Base-by-base conservation (phyloP, 2,797 vertebrate genomes). In the Mormyrus hasselquistii region DNA sequence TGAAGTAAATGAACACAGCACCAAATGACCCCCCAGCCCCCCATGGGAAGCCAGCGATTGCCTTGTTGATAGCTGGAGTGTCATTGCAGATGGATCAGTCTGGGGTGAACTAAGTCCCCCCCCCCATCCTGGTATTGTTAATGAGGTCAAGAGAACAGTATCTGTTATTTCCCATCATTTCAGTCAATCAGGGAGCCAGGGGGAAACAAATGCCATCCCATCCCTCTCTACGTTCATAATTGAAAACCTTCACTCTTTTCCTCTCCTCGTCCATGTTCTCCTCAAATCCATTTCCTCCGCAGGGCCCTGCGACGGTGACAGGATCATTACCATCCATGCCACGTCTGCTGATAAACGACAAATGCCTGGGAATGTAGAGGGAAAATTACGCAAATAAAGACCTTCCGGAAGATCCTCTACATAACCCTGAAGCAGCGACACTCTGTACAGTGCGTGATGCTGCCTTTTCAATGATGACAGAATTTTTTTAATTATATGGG, bases 181-280 rank as follows among this genome's bases (percentile, higher is more conserved):
- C 19, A 62, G 41, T 8, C 57, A 87, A 25, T 65, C 9, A 25
- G 87, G 22, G 57, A 65, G 41, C 34, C 69, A 4, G 85, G 14
- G 59, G 41, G 12, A 8, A 16, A 50, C 6, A 49, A 69, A 87
- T 16, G 44, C 10, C 59, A 49, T 50, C 10, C 65, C 44, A 44
- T 50, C 44, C 34, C 12, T 87, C 41, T 47, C 87, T 59, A 50
- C 57, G 6, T 87, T 87, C 9, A 62, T 87, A 87, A 87, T 69
- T 65, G 59, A 69, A 87, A 87, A 69, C 87, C 59, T 65, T 87
- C 86, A 87, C 86, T 87, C 53, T 87, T 69, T 7, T 87, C n/a
- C 41, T 38, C 59, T 87, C 87, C 59, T 50, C 5, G 2, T 25
- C 57, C 55, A 62, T 69, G 86, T 87, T 87, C 86, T 47, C 57